Percentiles rank a stretch among this genome's conserved stretches.
phyloP scores from a whole-genome alignment of 2,888 invertebrate genomes.

The Carterocephalus palaemon region DNA sequence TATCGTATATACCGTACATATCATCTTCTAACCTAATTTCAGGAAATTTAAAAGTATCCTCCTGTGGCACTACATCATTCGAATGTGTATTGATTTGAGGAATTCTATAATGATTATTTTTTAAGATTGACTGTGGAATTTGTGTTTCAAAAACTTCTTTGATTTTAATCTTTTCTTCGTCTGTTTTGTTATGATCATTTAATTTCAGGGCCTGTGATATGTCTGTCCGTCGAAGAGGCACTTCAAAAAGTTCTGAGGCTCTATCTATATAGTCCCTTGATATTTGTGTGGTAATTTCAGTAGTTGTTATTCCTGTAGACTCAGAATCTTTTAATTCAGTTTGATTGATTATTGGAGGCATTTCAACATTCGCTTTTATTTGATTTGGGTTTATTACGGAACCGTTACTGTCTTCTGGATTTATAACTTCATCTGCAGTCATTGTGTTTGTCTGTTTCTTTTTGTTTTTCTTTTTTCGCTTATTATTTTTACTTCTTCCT shows the following conservation, averaged over 20 bases:
- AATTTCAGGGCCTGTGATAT: not conserved
- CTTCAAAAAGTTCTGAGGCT: not conserved
- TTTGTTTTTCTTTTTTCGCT: slow-evolving; percentile 19
- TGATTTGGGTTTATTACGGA: too few species aligned
- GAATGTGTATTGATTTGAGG: slow-evolving; percentile 10
- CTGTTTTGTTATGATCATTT: not conserved
- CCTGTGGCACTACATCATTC: not conserved
- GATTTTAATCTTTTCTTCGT: not conserved
- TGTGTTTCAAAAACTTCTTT: slow-evolving; percentile 12
- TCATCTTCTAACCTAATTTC: slow-evolving; percentile 39
- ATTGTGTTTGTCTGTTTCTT: slow-evolving; percentile 18
- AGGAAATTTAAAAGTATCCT: slow-evolving; percentile 25
- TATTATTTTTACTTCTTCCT: slow-evolving; percentile 23
- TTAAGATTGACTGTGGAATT: not conserved
- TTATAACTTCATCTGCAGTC: slow-evolving; percentile 7
- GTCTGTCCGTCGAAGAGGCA: not conserved
- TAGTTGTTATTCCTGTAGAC: slow-evolving; percentile 13
- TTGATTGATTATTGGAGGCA: not conserved
- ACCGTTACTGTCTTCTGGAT: not conserved
- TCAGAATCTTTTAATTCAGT: slow-evolving; percentile 9
- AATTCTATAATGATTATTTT: not conserved
- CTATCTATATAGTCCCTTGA: not conserved
- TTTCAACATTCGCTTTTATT: not conserved
- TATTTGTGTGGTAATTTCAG: slow-evolving; percentile 5
- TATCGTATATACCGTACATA: slow-evolving; percentile 37